A percentile compares a stretch with the other conserved stretches of the same genome.
phyloP scores from a whole-genome alignment of 2,888 invertebrate species.

The Clostera curtula region DNA sequence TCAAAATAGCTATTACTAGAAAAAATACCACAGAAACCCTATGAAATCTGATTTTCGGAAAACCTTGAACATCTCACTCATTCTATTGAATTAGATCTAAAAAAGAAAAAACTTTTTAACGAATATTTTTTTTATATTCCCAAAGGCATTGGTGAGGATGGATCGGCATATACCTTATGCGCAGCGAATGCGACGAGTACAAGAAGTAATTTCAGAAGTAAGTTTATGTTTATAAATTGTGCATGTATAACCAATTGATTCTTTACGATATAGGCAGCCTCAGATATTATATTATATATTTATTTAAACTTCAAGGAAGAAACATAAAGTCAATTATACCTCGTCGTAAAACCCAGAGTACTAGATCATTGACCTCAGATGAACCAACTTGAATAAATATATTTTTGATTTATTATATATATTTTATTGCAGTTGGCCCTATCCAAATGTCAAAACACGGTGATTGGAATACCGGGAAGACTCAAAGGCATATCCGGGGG shows the following conservation, averaged over 20 bases:
- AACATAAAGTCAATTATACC: no score
- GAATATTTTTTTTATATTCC: constrained; percentile 7
- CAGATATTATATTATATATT: no score
- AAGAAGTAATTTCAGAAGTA: constrained; percentile 90
- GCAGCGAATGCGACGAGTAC: constrained; percentile 85
- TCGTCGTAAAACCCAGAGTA: no score
- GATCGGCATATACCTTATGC: constrained; percentile 82
- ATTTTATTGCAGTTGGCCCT: constrained; percentile 84
- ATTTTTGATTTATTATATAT: neutral
- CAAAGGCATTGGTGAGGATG: constrained; percentile 87
- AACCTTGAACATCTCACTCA: no score
- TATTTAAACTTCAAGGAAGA: neutral
- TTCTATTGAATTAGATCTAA: no score
- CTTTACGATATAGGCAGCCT: no score
- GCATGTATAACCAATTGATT: no score
- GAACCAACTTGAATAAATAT: no score
- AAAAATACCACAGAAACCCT: neutral
- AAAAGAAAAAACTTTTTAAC: neutral
- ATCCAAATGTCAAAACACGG: constrained; percentile 90
- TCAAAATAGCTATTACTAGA: no score
- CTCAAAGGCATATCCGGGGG: constrained; percentile 96
- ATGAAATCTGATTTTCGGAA: no score
- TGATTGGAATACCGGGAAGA: constrained; percentile 91
- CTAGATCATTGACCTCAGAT: no score
- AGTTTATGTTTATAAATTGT: constrained; percentile 26